Evolutionary conservation across 1,140 invertebrate genomes (phyloP), one percentile per base, ranked within the genome.

Genomic region (Caenorhabditis brenneri): DNA sequence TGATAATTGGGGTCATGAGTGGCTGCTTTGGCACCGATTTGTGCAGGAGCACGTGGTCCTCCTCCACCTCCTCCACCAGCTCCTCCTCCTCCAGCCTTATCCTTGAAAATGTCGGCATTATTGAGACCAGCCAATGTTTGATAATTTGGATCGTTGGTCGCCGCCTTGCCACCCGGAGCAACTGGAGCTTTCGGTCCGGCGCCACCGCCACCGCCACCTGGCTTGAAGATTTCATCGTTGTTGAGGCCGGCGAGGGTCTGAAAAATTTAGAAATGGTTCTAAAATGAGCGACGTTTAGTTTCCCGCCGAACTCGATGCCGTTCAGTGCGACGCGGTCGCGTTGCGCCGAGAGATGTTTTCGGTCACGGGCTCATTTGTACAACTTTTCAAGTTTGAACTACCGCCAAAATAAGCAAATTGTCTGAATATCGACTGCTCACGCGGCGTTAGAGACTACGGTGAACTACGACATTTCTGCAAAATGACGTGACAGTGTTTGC

Each of bases 191-290:
- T 74, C 42, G 65, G 65, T 80, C 49, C 78, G 19, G 74, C 74
- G 9, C n/a, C n/a, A n/a, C 33, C 39, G 12, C 31, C 46, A 31
- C 24, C 49, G 22, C 46, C 78, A 31, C 46, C 49, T 36, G 78
- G 46, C 15, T 80, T 49, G 46, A 51, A 51, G 36, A 80, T 80
- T 39, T 80, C 78, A 19, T 74, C 65, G 15, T 74, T 74, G 65
- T 74, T 74, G 36, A 80, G 78, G 7, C 78, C 78, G 36, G 78
- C 78, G 46, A 80, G 78, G 12, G 78, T 80, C 78, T 80, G 78
- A 36, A 51, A 79, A n/a, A n/a, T n/a, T 15, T 42, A 6, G 39
- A 42, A 42, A 42, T 6, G 5, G 12, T 6, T 42, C 5, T 5
- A 42, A 42, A 42, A 42, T 42, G 39, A 42, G 39, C 5, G 12